phyloP scores from a whole-genome alignment of 2,113 vertebrate species.

The Synodontis membranacea region DNA sequence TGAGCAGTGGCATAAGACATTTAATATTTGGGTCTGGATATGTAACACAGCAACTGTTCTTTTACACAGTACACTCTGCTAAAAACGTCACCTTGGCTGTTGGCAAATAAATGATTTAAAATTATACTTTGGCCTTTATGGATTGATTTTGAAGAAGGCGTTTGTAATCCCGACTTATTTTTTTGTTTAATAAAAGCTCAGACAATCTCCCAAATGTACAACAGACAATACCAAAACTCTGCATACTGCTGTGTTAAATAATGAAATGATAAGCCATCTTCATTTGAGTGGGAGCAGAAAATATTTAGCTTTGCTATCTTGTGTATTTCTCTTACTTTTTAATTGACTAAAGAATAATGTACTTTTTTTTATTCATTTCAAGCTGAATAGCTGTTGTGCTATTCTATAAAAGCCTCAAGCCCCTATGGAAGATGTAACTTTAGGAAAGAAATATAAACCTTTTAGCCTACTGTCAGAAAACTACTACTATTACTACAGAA shows the following conservation, averaged over 20 bases:
- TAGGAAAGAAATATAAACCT: background rate
- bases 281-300: background rate
- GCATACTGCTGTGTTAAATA: background rate
- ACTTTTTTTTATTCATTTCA: background rate
- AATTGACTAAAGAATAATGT: background rate
- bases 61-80: slow-evolving; percentile 19
- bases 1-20: background rate
- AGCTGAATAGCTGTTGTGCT: background rate
- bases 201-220: background rate
- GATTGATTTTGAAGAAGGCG: slow-evolving; percentile 58
- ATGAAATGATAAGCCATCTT: background rate
- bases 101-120: slow-evolving; percentile 31
- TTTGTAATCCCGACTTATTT: slow-evolving; percentile 44
- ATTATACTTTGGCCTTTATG: background rate
- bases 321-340: background rate
- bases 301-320: background rate
- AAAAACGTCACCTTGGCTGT: background rate
- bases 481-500: background rate
- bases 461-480: background rate
- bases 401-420: too few species aligned
- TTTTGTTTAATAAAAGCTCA: slow-evolving; percentile 57
- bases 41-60: slow-evolving; percentile 8
- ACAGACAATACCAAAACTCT: background rate
- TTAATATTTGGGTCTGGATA: slow-evolving; percentile 13
- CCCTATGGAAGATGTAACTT: background rate